phyloP scores from a whole-genome alignment of 2,797 vertebrate species.

The Amblyopsis hoosieri region DNA sequence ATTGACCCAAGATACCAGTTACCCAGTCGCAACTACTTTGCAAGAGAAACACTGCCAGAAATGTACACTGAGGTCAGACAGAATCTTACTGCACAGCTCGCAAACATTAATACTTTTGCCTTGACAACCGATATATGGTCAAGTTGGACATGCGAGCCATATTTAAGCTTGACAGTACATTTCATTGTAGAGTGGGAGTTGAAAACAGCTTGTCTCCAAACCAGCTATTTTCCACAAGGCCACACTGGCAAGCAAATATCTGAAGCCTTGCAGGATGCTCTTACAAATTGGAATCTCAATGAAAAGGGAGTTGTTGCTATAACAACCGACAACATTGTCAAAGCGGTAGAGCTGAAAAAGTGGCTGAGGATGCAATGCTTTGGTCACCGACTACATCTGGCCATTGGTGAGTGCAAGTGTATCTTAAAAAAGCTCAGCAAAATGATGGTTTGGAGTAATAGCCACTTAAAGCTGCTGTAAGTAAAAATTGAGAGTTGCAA shows the following conservation, averaged over 20 bases:
- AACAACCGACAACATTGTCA: conserved; percentile 27
- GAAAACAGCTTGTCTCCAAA: conserved; percentile 31
- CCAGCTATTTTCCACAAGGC: conserved; percentile 22
- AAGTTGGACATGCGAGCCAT: conserved; percentile 24
- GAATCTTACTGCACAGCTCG: conserved; percentile 9
- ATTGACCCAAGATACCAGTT: conserved; percentile 29
- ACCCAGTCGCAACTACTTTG: conserved; percentile 30
- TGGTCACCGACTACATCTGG: conserved; percentile 24
- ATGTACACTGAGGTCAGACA: conserved; percentile 23
- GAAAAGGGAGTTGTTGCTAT: conserved; percentile 23
- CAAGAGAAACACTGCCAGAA: conserved; percentile 21
- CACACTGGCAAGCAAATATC: conserved; percentile 25
- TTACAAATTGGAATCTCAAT: conserved; percentile 16
- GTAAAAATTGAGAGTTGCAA: too few species aligned
- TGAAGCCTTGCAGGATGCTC: conserved; percentile 23
- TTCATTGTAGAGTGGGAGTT: conserved; percentile 28
- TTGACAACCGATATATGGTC: conserved; percentile 26
- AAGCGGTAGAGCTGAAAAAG: conserved; percentile 17
- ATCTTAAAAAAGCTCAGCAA: not conserved
- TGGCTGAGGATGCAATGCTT: conserved; percentile 34
- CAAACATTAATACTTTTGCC: conserved; percentile 18
- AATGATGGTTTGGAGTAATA: not conserved
- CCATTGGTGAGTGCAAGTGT: conserved; percentile 26
- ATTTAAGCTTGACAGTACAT: conserved; percentile 11
- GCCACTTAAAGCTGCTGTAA: too few species aligned